These are phyloP conservation scores for Serrognathus titanus DNA, from an alignment of 2,888 invertebrate species.

Conservation along the genomic window DNA sequence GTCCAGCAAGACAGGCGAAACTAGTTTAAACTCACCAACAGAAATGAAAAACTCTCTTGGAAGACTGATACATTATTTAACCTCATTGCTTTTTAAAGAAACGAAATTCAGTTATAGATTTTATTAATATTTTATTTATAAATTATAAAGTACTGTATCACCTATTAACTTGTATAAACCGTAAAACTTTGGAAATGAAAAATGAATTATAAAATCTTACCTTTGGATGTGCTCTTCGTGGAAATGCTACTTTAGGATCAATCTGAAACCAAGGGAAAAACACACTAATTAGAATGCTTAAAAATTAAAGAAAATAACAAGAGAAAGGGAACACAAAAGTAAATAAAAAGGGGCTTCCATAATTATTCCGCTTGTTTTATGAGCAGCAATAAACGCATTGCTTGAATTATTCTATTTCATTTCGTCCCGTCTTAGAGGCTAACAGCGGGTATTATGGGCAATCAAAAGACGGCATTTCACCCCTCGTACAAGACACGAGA, in stretches of 20 bases:
- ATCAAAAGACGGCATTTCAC: slow-evolving; percentile 18
- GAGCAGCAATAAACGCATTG: not conserved
- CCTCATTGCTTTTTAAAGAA: no score
- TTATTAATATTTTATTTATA: not conserved
- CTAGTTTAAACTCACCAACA: no score
- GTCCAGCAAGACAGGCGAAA: no score
- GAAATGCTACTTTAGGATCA: slow-evolving; percentile 99
- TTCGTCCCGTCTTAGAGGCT: slow-evolving; percentile 36
- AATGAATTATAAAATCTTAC: slow-evolving; percentile 58
- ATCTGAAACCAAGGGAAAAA: slow-evolving; percentile 69
- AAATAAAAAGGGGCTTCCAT: slow-evolving; percentile 34
- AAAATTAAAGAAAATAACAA: slow-evolving; percentile 24
- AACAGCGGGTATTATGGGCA: slow-evolving; percentile 38
- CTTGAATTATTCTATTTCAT: slow-evolving; percentile 21
- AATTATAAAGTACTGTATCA: no score
- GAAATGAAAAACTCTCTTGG: no score
- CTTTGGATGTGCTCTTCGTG: slow-evolving; percentile 98
- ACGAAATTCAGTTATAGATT: no score
- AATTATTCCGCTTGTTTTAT: slow-evolving; percentile 27
- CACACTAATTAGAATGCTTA: slow-evolving; percentile 7
- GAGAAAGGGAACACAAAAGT: slow-evolving; percentile 27
- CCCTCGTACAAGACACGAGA: slow-evolving; percentile 29
- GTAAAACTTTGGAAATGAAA: slow-evolving; percentile 20
- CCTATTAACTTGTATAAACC: no score
- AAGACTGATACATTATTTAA: no score